Percentiles rank a stretch among this genome's conserved stretches.
Conservation (phyloP, 2,113 vertebrate species). For the Thunnus maccoyii region DNA sequence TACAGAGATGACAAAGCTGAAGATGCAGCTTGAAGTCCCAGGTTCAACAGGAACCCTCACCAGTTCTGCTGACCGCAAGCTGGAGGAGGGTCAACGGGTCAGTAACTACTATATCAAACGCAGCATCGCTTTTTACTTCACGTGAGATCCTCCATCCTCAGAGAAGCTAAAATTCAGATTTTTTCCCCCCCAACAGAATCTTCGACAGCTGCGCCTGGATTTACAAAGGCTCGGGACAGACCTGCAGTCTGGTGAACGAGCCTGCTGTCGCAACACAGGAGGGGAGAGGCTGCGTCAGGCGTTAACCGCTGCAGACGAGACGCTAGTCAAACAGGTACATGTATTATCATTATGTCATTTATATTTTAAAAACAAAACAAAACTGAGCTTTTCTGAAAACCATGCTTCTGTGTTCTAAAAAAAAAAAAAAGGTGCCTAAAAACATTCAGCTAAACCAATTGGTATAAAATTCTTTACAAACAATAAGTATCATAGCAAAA, state of each 20-base stretch:
- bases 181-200: constrained; percentile 81
- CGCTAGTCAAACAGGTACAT: constrained; percentile 91
- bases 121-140: not conserved
- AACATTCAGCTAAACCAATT: too few relatives aligned
- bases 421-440: too few relatives aligned
- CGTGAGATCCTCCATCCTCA: not conserved
- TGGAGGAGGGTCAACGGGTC: constrained; percentile 94
- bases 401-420: too few relatives aligned
- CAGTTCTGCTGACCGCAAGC: constrained; percentile 90
- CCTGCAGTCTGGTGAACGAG: constrained; percentile 92
- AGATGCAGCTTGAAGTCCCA: constrained; percentile 85
- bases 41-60: constrained; percentile 84
- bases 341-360: not conserved
- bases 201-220: constrained; percentile 89
- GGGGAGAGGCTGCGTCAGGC: constrained; percentile 90
- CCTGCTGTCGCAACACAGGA: constrained; percentile 94
- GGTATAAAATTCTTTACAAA: too few relatives aligned
- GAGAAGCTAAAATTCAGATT: not conserved
- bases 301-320: constrained; percentile 88
- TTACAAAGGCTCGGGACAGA: constrained; percentile 87
- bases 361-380: not conserved
- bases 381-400: not conserved
- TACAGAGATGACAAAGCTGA: constrained; percentile 89
- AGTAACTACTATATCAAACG: not conserved
- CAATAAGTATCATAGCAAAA: too few relatives aligned